These are phyloP conservation scores for Artibeus jamaicensis DNA, from an alignment of 2,797 vertebrate genomes.

Conservation along the genomic window DNA sequence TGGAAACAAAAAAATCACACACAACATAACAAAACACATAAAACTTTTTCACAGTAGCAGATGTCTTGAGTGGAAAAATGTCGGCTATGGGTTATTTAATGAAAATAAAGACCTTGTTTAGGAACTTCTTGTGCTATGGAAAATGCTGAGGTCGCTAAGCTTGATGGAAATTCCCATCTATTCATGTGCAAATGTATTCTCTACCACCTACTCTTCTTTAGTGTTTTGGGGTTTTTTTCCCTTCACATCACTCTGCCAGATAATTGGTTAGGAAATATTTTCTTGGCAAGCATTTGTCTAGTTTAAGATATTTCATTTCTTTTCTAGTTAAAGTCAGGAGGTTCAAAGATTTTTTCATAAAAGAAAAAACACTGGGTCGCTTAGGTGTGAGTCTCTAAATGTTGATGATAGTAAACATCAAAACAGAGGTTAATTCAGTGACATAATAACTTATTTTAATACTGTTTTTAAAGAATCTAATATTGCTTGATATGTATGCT, in stretches of 20 bases:
- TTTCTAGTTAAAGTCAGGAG: not conserved
- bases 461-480: not conserved
- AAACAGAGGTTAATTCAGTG: not conserved
- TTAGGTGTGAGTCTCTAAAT: not conserved
- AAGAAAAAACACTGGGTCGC: not conserved
- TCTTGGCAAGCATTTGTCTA: not conserved
- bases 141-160: not conserved
- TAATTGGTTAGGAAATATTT: constrained; percentile 2
- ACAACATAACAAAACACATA: not conserved
- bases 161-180: not conserved
- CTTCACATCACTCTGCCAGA: not conserved
- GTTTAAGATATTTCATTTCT: constrained; percentile 34
- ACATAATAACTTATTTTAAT: not conserved
- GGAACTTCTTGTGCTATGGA: not conserved
- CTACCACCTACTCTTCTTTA: not conserved
- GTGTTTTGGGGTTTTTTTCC: not conserved
- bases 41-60: not conserved
- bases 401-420: not conserved
- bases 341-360: not conserved
- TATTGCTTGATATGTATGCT: not conserved
- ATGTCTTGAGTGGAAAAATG: not conserved
- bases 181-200: not conserved
- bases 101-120: not conserved
- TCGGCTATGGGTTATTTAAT: not conserved
- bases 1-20: not conserved